phyloP scores from a whole-genome alignment of 2,797 vertebrate genomes.

The Agapornis canus region DNA sequence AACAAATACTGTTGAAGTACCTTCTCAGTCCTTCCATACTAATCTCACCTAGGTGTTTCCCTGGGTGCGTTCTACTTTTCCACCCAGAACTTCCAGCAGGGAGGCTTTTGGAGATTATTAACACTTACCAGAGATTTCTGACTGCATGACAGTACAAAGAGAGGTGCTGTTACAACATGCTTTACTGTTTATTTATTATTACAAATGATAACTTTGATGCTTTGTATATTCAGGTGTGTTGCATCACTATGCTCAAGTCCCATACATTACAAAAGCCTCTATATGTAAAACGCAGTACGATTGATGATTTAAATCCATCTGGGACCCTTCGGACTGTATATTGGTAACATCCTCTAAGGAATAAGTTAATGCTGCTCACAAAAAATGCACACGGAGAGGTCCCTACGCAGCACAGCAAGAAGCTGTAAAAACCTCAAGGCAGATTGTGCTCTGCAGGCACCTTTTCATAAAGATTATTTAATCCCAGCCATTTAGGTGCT shows the following conservation, averaged over 20 bases:
- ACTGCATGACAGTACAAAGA: not conserved
- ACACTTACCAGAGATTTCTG: not conserved
- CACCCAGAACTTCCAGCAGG: not conserved
- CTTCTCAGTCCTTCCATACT: not conserved
- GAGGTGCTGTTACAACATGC: not conserved
- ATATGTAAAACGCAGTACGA: not conserved
- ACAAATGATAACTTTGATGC: not conserved
- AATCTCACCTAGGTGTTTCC: not conserved
- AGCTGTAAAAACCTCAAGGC: not conserved
- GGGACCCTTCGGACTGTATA: not conserved
- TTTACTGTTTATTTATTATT: not conserved
- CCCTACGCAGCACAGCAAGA: not conserved
- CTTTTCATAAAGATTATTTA: not conserved
- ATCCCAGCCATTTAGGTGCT: not conserved
- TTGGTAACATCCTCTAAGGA: not conserved
- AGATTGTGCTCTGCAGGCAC: not conserved
- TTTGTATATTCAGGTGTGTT: not conserved
- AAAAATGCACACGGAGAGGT: rapidly evolving
- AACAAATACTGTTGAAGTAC: not conserved
- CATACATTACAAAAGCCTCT: not conserved
- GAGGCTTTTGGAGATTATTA: not conserved
- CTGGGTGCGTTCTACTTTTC: not conserved
- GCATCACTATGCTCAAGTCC: not conserved
- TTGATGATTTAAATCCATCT: not conserved
- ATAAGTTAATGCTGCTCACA: not conserved